Percentiles rank a stretch among this genome's conserved stretches.
Evolutionary conservation across 2,888 invertebrate species (phyloP).

Genomic region (Leucophenga montana): DNA sequence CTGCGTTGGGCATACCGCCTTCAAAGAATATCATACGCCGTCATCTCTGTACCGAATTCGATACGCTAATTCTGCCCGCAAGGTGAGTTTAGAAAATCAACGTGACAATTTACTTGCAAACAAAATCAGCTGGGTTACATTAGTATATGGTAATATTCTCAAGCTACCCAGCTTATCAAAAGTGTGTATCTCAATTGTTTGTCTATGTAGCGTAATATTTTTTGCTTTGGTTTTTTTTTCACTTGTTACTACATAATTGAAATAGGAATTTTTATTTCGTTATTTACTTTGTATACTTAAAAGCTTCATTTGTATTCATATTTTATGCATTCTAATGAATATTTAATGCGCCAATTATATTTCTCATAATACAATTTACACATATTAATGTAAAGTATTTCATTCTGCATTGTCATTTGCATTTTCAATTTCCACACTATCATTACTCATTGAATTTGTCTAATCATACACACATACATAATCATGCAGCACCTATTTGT

Average conservation of each 20-base stretch:
- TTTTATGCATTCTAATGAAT: neutral
- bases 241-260: too few species aligned
- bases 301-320: neutral
- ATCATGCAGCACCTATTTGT: neutral
- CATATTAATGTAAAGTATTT: too few species aligned
- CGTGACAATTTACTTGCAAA: too few species aligned
- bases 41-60: conserved; percentile 92
- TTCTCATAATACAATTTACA: too few species aligned
- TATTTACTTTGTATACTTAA: conserved; percentile 51
- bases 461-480: neutral
- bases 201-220: conserved; percentile 51
- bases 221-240: conserved; percentile 46
- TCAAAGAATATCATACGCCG: conserved; percentile 94
- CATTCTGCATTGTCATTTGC: too few species aligned
- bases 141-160: too few species aligned
- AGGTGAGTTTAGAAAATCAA: conserved; percentile 77
- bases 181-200: conserved; percentile 7
- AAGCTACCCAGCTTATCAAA: neutral
- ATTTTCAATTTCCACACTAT: neutral
- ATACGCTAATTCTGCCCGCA: conserved; percentile 91
- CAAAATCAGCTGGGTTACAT: neutral
- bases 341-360: too few species aligned
- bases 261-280: conserved; percentile 49
- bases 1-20: conserved; percentile 91
- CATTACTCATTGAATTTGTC: neutral